phyloP scores from a whole-genome alignment of 2,113 vertebrate genomes.

The Trinectes maculatus region DNA sequence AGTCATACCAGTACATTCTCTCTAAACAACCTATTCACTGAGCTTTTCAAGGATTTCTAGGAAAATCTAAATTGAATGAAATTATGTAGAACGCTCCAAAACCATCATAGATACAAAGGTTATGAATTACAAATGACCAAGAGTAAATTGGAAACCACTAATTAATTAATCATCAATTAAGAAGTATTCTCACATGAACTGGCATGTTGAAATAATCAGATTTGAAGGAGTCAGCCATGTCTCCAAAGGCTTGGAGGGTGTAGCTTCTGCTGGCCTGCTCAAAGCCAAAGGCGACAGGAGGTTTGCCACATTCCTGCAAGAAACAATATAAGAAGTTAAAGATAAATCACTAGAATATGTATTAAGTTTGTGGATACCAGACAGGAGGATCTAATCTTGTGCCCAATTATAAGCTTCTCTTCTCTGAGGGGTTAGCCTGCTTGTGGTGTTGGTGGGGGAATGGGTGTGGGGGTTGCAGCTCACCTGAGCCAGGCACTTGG shows the following conservation, averaged over 20 bases:
- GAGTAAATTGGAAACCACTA: not conserved
- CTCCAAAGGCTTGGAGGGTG: conserved; percentile 92
- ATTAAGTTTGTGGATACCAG: not conserved
- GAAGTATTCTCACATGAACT: conserved; percentile 88
- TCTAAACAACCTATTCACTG: no score
- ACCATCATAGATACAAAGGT: no score
- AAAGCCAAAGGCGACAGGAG: conserved; percentile 96
- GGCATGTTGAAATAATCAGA: conserved; percentile 99
- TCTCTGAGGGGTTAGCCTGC: conserved; percentile 2
- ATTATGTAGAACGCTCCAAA: no score
- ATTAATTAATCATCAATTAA: not conserved
- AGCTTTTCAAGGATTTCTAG: no score
- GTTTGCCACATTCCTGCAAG: conserved; percentile 94
- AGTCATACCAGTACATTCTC: no score
- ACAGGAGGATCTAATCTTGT: not conserved
- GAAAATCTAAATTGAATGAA: no score
- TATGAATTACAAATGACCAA: no score
- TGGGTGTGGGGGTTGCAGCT: conserved; percentile 29
- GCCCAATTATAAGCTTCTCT: conserved; percentile 17
- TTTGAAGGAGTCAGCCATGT: conserved; percentile 99
- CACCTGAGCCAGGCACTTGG: conserved; percentile 97
- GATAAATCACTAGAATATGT: not conserved
- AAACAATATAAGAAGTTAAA: not conserved
- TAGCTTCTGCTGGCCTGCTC: conserved; percentile 96
- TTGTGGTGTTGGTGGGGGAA: no score